A percentile compares a stretch with the other conserved stretches of the same genome.
Conservation (phyloP, 2,797 vertebrate genomes). For the Catostomus latipinnis region DNA sequence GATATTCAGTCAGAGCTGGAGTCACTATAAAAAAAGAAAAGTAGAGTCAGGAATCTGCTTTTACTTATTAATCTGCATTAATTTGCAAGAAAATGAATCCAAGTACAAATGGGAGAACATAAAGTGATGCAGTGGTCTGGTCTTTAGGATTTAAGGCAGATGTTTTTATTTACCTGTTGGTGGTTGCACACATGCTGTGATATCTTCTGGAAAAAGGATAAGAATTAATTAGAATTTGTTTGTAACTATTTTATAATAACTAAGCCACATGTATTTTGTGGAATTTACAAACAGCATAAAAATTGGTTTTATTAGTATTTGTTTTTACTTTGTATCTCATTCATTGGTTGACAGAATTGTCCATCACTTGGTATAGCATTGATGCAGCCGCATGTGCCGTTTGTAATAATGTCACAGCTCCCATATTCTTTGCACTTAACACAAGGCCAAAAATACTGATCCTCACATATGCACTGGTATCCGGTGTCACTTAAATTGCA, state of each 20-base stretch:
- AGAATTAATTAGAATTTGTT: conserved; percentile 1
- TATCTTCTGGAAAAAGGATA: conserved; percentile 11
- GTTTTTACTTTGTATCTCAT: conserved; percentile 62
- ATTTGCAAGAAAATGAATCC: not conserved
- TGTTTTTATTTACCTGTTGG: conserved; percentile 28
- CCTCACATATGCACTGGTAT: conserved; percentile 56
- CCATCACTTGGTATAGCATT: conserved; percentile 67
- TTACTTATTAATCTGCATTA: no score
- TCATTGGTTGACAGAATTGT: conserved; percentile 75
- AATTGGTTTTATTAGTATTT: not conserved
- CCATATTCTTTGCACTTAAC: conserved; percentile 57
- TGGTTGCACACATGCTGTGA: conserved; percentile 15
- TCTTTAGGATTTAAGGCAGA: no score
- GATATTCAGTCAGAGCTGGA: conserved; percentile 36
- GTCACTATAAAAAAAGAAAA: conserved; percentile 10
- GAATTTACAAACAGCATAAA: not conserved
- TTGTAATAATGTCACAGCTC: conserved; percentile 53
- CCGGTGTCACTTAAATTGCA: conserved; percentile 38
- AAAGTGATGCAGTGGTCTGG: no score
- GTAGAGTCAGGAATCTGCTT: not conserved
- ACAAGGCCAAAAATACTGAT: conserved; percentile 57
- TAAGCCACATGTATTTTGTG: not conserved
- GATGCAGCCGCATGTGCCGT: conserved; percentile 69
- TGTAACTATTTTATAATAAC: not conserved
- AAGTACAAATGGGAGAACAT: no score